Conservation (phyloP, 2,797 vertebrate genomes). For the Atherinosoma microstoma region DNA sequence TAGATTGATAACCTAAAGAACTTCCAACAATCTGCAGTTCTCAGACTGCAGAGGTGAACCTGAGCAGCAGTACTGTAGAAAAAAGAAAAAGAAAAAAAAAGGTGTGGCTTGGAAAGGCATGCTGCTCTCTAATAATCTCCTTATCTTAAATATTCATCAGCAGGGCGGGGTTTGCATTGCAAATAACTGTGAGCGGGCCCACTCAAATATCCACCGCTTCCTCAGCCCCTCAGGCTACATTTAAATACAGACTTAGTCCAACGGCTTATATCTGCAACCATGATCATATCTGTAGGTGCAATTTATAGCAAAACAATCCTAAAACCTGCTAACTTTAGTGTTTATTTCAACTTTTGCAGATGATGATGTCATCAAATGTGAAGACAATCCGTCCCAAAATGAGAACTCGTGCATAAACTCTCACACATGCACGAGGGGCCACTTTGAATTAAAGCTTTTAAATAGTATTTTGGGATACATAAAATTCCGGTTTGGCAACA, state of each 20-base stretch:
- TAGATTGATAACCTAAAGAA: background rate
- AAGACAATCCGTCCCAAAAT: background rate
- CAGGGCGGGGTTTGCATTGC: slow-evolving; percentile 49
- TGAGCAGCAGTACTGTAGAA: background rate
- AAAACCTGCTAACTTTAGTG: background rate
- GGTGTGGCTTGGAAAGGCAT: slow-evolving; percentile 45
- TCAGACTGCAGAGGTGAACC: background rate
- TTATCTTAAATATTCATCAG: slow-evolving; percentile 64
- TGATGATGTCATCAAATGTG: background rate
- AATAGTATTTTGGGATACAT: background rate
- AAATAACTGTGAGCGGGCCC: slow-evolving; percentile 55
- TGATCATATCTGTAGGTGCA: background rate
- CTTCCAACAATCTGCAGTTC: background rate
- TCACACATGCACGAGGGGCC: background rate
- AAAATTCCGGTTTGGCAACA: background rate
- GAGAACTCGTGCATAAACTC: background rate
- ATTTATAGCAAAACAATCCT: background rate
- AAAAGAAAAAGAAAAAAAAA: background rate
- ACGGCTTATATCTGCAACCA: no score
- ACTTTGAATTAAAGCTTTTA: background rate
- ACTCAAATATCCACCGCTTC: slow-evolving; percentile 57
- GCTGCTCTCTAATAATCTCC: slow-evolving; percentile 2
- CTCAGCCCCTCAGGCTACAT: slow-evolving; percentile 2
- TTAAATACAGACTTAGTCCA: background rate
- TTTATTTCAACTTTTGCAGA: background rate